Evolutionary conservation across 2,797 vertebrate genomes (phyloP).

Genomic region (Xiphophorus birchmanni): DNA sequence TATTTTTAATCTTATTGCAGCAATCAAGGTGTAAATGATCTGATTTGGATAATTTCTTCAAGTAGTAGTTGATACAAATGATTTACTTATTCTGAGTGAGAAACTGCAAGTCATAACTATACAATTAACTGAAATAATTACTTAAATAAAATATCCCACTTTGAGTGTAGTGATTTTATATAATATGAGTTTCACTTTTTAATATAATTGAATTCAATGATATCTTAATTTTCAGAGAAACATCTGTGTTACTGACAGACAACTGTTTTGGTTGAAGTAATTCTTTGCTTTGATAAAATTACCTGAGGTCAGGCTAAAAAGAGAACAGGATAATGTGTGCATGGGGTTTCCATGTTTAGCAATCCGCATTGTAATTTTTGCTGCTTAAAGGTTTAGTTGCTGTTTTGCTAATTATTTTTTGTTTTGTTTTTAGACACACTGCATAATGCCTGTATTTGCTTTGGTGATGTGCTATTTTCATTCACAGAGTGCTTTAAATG

Average conservation of each 20-base stretch:
- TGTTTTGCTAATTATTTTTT: neutral
- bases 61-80: neutral
- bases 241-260: neutral
- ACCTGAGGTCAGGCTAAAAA: neutral
- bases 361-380: neutral
- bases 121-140: neutral
- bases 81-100: neutral
- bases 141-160: neutral
- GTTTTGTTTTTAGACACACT: neutral
- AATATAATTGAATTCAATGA: neutral
- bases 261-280: neutral
- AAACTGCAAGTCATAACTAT: neutral
- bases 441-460: conserved; percentile 13
- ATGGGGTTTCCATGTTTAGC: neutral
- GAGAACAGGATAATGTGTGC: neutral
- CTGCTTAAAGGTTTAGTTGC: neutral
- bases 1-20: neutral
- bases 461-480: conserved; percentile 37
- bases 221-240: neutral
- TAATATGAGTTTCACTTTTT: neutral
- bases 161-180: neutral
- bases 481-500: conserved; percentile 25
- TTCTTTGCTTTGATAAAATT: neutral
- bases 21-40: neutral
- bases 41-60: neutral